These are phyloP conservation scores for Theretra japonica DNA, from an alignment of 2,888 invertebrate species.

Conservation along the genomic window DNA sequence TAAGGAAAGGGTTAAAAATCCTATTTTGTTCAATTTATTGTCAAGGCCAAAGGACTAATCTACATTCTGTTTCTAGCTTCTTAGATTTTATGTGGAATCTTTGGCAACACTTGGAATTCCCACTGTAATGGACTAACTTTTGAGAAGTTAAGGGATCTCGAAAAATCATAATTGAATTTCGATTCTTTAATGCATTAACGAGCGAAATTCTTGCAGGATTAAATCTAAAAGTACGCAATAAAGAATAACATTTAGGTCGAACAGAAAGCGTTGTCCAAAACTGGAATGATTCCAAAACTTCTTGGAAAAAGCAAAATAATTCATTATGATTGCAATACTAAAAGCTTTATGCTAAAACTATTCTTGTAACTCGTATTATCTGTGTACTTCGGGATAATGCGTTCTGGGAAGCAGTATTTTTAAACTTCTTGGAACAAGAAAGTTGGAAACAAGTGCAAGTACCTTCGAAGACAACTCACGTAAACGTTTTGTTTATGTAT, in stretches of 20 bases:
- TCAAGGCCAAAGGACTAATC: too few species aligned
- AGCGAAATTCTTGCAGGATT: not conserved
- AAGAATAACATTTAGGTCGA: constrained; percentile 21
- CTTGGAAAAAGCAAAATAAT: constrained; percentile 21
- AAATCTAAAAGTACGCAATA: constrained; percentile 21
- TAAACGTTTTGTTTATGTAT: not conserved
- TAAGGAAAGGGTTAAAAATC: too few species aligned
- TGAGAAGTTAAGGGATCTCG: not conserved
- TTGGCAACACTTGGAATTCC: not conserved
- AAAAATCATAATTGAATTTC: not conserved
- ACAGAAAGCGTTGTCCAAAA: constrained; percentile 13
- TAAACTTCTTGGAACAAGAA: not conserved
- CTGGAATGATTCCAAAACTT: constrained; percentile 24
- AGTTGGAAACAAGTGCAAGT: not conserved
- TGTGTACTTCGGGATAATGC: not conserved
- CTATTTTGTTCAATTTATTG: too few species aligned
- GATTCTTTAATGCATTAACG: not conserved
- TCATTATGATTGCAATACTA: constrained; percentile 21
- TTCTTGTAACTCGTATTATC: not conserved
- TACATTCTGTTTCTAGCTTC: not conserved
- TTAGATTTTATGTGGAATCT: not conserved
- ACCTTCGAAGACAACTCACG: not conserved
- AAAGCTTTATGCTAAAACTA: constrained; percentile 15
- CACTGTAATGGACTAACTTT: too few species aligned
- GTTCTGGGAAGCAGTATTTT: not conserved